phyloP scores from a whole-genome alignment of 2,888 invertebrate species.

The Flexamia atlantica region DNA sequence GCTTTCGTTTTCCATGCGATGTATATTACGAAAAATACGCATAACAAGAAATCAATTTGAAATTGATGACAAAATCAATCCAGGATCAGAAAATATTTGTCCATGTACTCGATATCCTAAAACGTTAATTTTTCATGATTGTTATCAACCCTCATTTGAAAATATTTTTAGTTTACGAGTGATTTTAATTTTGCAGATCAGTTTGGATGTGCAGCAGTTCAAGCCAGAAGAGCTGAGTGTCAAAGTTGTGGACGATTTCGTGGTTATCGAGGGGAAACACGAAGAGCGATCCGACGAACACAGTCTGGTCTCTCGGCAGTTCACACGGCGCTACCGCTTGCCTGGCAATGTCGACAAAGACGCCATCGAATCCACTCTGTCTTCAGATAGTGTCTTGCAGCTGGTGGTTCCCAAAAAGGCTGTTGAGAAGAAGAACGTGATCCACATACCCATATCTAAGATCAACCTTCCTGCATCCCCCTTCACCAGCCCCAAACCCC shows the following conservation, averaged over 20 bases:
- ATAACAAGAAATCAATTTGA: too few relatives aligned
- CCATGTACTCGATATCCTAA: too few relatives aligned
- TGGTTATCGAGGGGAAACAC: conserved; percentile 75
- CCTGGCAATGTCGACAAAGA: conserved; percentile 74
- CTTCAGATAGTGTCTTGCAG: conserved; percentile 74
- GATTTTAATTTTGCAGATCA: conserved; percentile 68
- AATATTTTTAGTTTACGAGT: too few relatives aligned
- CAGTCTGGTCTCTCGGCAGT: conserved; percentile 74
- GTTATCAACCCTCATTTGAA: too few relatives aligned
- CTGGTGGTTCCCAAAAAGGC: conserved; percentile 61
- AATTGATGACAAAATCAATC: too few relatives aligned
- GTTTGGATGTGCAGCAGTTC: conserved; percentile 74
- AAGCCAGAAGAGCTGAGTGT: conserved; percentile 74
- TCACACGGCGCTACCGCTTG: conserved; percentile 74
- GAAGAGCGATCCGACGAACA: conserved; percentile 74
- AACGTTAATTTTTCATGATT: too few relatives aligned
- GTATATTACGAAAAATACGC: too few relatives aligned
- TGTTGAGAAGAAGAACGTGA: conserved; percentile 21
- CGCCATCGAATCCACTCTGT: conserved; percentile 73
- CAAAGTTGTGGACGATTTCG: conserved; percentile 73
- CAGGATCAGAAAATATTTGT: too few relatives aligned
- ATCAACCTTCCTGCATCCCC: conserved; percentile 67
- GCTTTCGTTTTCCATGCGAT: too few relatives aligned
- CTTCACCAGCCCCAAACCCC: conserved; percentile 1
- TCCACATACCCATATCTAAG: conserved; percentile 67